Conservation (phyloP, 1,140 invertebrate genomes). For the Bilobella aurantiaca region DNA sequence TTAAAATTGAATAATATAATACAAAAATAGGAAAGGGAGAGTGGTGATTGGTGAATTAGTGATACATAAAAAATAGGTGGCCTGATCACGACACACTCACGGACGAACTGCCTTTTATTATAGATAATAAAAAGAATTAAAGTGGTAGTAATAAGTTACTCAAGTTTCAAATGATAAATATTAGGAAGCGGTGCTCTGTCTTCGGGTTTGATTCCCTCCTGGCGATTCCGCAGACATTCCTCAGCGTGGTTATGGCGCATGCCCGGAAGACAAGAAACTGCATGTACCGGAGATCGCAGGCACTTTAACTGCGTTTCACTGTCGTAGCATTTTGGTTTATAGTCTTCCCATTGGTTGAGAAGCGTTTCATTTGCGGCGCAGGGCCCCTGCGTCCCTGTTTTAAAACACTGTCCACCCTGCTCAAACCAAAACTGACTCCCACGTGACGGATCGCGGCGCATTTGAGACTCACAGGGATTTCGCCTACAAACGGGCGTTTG, state of each 20-base stretch:
- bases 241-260: slow-evolving; percentile 11
- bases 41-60: too few species aligned
- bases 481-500: slow-evolving; percentile 20
- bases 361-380: slow-evolving; percentile 23
- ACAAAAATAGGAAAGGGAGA: too few species aligned
- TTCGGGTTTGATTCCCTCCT: neutral
- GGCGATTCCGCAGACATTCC: slow-evolving; percentile 5
- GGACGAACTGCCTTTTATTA: too few species aligned
- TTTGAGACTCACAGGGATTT: slow-evolving; percentile 18
- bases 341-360: slow-evolving; percentile 18
- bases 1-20: too few species aligned
- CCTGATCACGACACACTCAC: too few species aligned
- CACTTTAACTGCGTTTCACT: slow-evolving; percentile 1
- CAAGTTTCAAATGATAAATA: slow-evolving; percentile 6
- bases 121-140: too few species aligned
- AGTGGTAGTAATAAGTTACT: too few species aligned
- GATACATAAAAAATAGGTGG: too few species aligned
- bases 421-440: slow-evolving; percentile 23
- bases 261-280: slow-evolving; percentile 18
- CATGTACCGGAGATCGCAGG: neutral
- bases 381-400: slow-evolving; percentile 23
- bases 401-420: slow-evolving; percentile 24
- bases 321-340: slow-evolving; percentile 23
- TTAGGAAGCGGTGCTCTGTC: neutral
- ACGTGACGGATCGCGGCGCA: slow-evolving; percentile 3